Percentiles rank a stretch among this genome's conserved stretches.
Evolutionary conservation across 2,888 invertebrate genomes (phyloP).

Genomic region (Tenthredo distinguenda): DNA sequence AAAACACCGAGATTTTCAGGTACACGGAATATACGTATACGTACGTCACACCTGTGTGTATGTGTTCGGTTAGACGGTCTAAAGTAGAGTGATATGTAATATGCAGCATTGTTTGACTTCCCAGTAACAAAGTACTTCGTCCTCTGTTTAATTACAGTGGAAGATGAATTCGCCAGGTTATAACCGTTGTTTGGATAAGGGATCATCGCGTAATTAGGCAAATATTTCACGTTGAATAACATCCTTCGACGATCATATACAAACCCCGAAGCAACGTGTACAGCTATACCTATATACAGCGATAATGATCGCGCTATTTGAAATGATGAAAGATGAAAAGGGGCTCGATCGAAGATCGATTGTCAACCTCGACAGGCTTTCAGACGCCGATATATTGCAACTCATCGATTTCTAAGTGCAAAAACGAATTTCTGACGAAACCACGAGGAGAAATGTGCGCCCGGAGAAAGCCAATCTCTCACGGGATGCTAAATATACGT

Average conservation of each 20-base stretch:
- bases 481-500: not conserved
- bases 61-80: not conserved
- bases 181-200: not conserved
- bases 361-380: not conserved
- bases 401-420: slow-evolving; percentile 2
- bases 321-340: not conserved
- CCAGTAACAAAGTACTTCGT: not conserved
- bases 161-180: not conserved
- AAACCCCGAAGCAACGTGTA: not conserved
- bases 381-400: not conserved
- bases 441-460: not conserved
- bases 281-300: no score
- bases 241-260: not conserved
- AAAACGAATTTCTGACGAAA: not conserved
- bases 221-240: slow-evolving; percentile 1
- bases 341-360: not conserved
- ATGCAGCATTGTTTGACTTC: slow-evolving; percentile 19
- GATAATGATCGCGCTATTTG: no score
- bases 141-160: not conserved
- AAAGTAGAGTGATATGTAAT: not conserved
- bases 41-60: not conserved
- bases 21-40: not conserved
- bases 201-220: slow-evolving; percentile 1
- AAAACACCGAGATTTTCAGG: not conserved
- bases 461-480: not conserved